Conservation (phyloP, 2,797 vertebrate species). For the Sebastes iracundus region DNA sequence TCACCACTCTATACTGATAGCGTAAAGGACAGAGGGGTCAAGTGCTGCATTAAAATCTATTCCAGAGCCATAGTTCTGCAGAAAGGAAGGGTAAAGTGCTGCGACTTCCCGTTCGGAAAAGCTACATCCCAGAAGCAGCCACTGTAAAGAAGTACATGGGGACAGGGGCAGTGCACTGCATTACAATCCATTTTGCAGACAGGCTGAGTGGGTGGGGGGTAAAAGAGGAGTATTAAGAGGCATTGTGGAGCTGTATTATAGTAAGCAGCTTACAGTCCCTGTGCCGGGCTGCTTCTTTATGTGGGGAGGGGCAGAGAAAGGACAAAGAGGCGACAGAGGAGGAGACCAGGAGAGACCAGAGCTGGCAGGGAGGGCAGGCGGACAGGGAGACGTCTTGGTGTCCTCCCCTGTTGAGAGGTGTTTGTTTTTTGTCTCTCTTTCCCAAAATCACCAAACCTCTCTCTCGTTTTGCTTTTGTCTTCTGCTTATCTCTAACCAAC, state of each 20-base stretch:
- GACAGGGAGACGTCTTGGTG: not conserved
- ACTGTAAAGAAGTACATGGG: not conserved
- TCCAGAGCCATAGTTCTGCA: not conserved
- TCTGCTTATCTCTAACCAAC: not conserved
- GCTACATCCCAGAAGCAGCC: not conserved
- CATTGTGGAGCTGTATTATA: slow-evolving; percentile 67
- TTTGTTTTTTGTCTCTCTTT: not conserved
- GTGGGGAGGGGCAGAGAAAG: not conserved
- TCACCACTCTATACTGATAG: slow-evolving; percentile 6
- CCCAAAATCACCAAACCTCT: not conserved
- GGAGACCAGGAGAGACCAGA: not conserved
- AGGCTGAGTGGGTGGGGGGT: slow-evolving; percentile 25
- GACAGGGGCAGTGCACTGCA: slow-evolving; percentile 14
- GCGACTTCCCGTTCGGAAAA: not conserved
- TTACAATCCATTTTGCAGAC: slow-evolving; percentile 42
- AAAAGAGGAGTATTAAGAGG: slow-evolving; percentile 52
- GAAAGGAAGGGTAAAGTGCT: not conserved
- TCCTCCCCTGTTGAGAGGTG: not conserved
- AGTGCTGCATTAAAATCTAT: slow-evolving; percentile 26
- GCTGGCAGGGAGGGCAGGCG: slow-evolving; percentile 7
- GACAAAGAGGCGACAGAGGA: slow-evolving; percentile 42
- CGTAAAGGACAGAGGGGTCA: slow-evolving; percentile 28
- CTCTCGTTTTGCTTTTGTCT: not conserved
- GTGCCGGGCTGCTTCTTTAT: slow-evolving; percentile 39
- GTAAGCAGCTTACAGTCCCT: slow-evolving; percentile 76